Base-by-base conservation (phyloP, 2,888 invertebrate genomes). In the Charanyca ferruginea region DNA sequence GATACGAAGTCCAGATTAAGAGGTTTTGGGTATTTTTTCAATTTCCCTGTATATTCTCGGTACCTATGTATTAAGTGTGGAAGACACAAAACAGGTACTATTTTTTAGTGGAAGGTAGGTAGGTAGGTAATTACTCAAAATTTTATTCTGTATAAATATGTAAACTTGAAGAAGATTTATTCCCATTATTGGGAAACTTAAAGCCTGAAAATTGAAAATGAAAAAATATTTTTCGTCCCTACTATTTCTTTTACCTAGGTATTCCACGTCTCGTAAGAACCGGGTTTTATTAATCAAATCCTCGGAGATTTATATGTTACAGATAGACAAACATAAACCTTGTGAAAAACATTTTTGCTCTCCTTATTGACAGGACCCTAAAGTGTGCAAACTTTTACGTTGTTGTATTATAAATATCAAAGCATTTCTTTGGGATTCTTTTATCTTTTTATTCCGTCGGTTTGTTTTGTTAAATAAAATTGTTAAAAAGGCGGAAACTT, bases 351-450 rank as follows among this genome's bases (percentile, higher is more conserved):
- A 42, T 70, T 72, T 73, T 52, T 60, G 23, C 53, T 69, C 71
- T 80, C 48, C 57, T 66, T 59, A 69, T 79, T 53, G 63, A 66
- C 61, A 54, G 61, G 45, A 57, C n/a, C 54, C 47, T 61, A 63
- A 70, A 74, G 47, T 55, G 55, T 44, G 71, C 45, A 64, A 81
- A 81, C 45, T 64, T 80, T 79, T 73, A 13, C 54, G 54, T 68
- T 55, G 49, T 65, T 64, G 52, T 53, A 62, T 60, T 65, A 66
- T 63, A 79, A 76, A 63, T 67, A 81, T 77, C 67, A 79, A 81
- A 79, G 80, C 68, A 69, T 77, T 74, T 81, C 67, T 70, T 65
- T 28, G 6, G 48, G 68, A 81, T 77, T 55, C 66, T 72, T 79
- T 13, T 38, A 64, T 67, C 47, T 66, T 77, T 77, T 72, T 54